Evolutionary conservation across 2,797 vertebrate species (phyloP), one percentile per base, ranked within the genome.

Genomic region (Nothura maculosa): DNA sequence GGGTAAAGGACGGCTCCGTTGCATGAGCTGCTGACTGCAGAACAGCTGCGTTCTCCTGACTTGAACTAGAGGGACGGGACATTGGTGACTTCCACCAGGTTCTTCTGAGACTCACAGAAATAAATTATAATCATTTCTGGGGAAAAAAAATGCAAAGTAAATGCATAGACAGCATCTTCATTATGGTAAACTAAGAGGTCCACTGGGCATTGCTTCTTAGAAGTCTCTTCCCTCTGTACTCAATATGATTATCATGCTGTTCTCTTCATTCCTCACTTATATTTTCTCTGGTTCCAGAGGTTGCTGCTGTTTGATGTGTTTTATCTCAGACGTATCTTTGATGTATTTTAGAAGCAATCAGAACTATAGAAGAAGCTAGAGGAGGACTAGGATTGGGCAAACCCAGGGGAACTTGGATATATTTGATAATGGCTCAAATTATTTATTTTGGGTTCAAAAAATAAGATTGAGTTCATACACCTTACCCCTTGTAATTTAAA

Each of bases 261-360:
- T 84, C 30, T 20, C 70, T 70, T 47, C 77, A n/a, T 83, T 88
- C 81, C 90, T 93, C 68, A 50, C 28, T 93, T 47, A 52, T 6
- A 34, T 40, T 84, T 95, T 58, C 40, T 42, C 55, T 82, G 52
- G 17, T 64, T 93, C 81, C 85, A 91, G 80, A 43, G 40, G 19
- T 57, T 88, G 38, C 67, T 70, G 63, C 40, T 66, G 67, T 87
- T 85, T 74, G 94, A 95, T 95, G 47, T 79, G 45, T 62, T 89
- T 93, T 93, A 95, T 90, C 77, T 94, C 85, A 95, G 94, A 93
- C 0, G 0, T 32, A 77, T 43, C 73, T 96, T 91, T 95, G 91
- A 96, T 96, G 89, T 88, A 68, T 95, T 96, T 96, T 81, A 84
- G 67, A 95, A 89, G 70, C 24, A 96, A 95, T 93, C 69, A 93